These are phyloP conservation scores for Stenotaenia linearis DNA, from an alignment of 2,888 invertebrate genomes.

Conservation along the genomic window DNA sequence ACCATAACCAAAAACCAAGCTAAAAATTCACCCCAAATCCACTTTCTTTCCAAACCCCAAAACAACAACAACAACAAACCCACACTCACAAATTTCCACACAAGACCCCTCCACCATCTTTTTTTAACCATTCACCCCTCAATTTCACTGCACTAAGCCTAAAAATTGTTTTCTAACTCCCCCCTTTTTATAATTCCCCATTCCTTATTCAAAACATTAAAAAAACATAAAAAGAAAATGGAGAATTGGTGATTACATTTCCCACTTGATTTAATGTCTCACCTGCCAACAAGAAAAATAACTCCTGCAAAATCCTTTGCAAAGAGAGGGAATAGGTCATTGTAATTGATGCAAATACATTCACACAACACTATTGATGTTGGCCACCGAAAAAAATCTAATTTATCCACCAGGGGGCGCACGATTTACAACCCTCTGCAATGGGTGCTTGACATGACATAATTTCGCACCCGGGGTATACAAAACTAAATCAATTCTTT, in stretches of 20 bases:
- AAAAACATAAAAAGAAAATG: neutral
- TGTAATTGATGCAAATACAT: constrained; percentile 19
- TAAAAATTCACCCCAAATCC: too few species aligned
- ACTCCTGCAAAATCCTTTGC: neutral
- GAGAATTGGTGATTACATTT: neutral
- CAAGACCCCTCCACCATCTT: neutral
- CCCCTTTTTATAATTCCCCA: too few species aligned
- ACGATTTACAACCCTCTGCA: neutral
- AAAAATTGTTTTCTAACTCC: too few species aligned
- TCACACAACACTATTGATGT: constrained; percentile 11
- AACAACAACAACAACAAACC: too few species aligned
- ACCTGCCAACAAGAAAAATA: neutral
- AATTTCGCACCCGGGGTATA: neutral
- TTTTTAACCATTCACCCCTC: neutral
- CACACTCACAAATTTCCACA: too few species aligned
- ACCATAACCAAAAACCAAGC: too few species aligned
- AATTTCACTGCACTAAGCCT: too few species aligned
- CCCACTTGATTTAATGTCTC: neutral
- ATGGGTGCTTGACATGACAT: constrained; percentile 5
- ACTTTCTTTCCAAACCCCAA: too few species aligned
- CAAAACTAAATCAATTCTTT: neutral
- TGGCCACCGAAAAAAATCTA: neutral
- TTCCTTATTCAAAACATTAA: too few species aligned
- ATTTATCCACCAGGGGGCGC: constrained; percentile 7
- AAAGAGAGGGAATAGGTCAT: neutral